These are phyloP conservation scores for Flexamia atlantica DNA, from an alignment of 2,888 invertebrate species.

Conservation along the genomic window DNA sequence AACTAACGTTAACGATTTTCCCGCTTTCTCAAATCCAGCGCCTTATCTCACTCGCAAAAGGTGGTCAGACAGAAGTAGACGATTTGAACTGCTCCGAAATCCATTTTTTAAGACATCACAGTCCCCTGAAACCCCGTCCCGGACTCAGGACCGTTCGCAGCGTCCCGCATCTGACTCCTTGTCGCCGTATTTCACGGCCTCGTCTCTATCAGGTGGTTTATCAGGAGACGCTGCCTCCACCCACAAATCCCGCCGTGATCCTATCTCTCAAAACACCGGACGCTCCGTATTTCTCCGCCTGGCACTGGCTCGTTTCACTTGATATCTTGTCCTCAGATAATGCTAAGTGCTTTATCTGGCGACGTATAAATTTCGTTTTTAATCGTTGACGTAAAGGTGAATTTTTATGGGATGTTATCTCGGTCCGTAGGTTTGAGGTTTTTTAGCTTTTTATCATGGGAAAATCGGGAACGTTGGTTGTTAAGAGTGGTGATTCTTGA, in stretches of 20 bases:
- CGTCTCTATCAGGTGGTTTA: conserved; percentile 31
- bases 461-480: no score
- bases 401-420: background rate
- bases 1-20: no score
- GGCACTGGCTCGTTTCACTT: conserved; percentile 11
- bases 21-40: no score
- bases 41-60: no score
- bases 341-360: background rate
- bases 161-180: conserved; percentile 42
- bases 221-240: conserved; percentile 4
- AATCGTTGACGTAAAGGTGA: background rate
- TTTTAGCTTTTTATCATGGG: no score
- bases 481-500: no score
- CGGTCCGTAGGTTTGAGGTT: no score
- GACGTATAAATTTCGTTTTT: background rate
- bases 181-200: conserved; percentile 58
- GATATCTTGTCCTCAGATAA: conserved; percentile 14
- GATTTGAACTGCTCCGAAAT: no score
- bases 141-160: conserved; percentile 22
- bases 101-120: no score
- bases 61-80: no score
- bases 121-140: background rate
- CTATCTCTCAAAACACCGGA: conserved; percentile 40
- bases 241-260: conserved; percentile 15
- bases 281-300: conserved; percentile 7